A percentile compares a stretch with the other conserved stretches of the same genome.
Conservation (phyloP, 2,888 invertebrate genomes). For the Phanerotoma sp. region DNA sequence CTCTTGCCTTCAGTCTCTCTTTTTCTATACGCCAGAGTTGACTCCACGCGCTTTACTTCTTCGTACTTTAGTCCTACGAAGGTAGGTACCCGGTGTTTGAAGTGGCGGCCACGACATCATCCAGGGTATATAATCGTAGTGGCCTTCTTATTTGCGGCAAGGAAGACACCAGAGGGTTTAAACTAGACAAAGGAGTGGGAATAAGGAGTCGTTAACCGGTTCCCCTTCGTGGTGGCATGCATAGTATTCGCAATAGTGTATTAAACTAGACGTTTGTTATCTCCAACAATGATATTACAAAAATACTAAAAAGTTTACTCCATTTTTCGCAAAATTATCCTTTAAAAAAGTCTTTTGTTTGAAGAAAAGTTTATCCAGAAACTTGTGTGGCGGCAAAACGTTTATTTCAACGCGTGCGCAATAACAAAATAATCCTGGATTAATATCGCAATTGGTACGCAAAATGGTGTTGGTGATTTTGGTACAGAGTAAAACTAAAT, state of each 20-base stretch:
- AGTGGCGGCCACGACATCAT: neutral
- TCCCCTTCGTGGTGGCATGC: neutral
- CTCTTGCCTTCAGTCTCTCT: conserved; percentile 47
- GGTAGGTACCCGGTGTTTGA: neutral
- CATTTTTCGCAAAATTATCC: no score
- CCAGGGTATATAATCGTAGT: neutral
- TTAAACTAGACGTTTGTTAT: neutral
- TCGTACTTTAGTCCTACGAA: conserved; percentile 13
- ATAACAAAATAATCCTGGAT: no score
- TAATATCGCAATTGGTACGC: no score
- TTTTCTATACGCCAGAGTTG: conserved; percentile 40
- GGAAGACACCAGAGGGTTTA: neutral
- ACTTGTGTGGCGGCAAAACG: no score
- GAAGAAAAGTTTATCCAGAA: no score
- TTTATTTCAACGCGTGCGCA: no score
- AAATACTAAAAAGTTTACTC: no score
- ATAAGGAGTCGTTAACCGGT: conserved; percentile 19
- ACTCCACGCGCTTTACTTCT: conserved; percentile 31
- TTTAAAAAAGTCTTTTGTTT: no score
- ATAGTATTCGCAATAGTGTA: neutral
- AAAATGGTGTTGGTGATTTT: no score
- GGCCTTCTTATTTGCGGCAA: conserved; percentile 10
- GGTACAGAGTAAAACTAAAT: no score
- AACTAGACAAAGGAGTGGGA: neutral
- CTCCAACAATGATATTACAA: no score